A percentile compares a stretch with the other conserved stretches of the same genome.
These are phyloP conservation scores for Anolis sagrei DNA, from an alignment of 2,113 vertebrate species.

Conservation along the genomic window DNA sequence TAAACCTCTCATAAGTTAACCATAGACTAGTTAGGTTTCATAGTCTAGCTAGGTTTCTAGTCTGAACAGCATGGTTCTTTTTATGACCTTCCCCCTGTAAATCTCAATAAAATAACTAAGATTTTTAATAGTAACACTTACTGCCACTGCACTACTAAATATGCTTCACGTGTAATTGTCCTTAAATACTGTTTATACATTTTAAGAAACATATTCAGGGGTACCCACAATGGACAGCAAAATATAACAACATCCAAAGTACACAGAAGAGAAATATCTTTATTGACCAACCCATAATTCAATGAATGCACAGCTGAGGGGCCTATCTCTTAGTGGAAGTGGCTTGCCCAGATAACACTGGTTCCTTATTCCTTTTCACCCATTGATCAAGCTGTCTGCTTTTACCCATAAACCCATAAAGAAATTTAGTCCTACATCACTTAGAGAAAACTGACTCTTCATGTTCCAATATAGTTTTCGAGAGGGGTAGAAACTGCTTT, in stretches of 20 bases:
- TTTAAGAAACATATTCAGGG: too few relatives aligned
- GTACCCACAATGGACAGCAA: too few relatives aligned
- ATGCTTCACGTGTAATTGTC: not conserved
- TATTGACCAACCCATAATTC: too few relatives aligned
- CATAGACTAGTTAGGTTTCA: too few relatives aligned
- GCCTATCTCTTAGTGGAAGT: not conserved
- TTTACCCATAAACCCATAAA: not conserved
- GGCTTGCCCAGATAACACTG: not conserved
- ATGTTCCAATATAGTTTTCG: not conserved
- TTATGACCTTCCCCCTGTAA: not conserved
- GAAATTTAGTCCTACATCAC: not conserved
- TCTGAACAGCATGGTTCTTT: too few relatives aligned
- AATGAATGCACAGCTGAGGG: too few relatives aligned
- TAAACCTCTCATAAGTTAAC: too few relatives aligned
- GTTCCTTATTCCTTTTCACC: not conserved
- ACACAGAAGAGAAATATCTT: too few relatives aligned
- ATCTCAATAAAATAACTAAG: not conserved
- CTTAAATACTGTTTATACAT: not conserved
- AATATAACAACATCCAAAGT: too few relatives aligned
- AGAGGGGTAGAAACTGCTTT: not conserved
- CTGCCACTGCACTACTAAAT: too few relatives aligned
- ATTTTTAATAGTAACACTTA: too few relatives aligned
- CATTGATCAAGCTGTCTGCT: not conserved
- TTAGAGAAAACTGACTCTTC: not conserved
- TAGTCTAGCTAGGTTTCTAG: too few relatives aligned